Evolutionary conservation across 2,113 vertebrate species (phyloP).

Genomic region (Rhinichthys klamathensis): DNA sequence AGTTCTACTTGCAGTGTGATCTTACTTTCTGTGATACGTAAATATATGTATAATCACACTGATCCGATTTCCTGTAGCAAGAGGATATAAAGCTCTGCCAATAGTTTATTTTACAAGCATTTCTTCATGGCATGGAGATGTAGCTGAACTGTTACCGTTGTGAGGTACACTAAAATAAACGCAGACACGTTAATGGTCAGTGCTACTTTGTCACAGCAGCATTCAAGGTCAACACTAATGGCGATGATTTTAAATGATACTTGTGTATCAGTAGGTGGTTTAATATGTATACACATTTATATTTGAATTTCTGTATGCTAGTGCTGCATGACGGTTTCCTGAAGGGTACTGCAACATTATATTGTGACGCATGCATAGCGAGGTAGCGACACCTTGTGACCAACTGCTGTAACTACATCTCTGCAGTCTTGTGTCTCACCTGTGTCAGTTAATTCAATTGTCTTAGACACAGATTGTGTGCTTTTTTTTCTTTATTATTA

Average conservation of each 20-base stretch:
- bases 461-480: constrained; percentile 29
- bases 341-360: constrained; percentile 56
- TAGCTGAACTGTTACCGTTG: constrained; percentile 44
- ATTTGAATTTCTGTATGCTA: constrained; percentile 50
- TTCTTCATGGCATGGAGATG: background rate
- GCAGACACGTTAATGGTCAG: background rate
- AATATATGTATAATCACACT: background rate
- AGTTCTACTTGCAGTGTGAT: background rate
- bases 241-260: constrained; percentile 41
- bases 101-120: background rate
- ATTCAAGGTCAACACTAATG: constrained; percentile 34
- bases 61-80: background rate
- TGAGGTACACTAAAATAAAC: constrained; percentile 39
- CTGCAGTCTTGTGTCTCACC: constrained; percentile 24
- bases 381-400: constrained; percentile 66
- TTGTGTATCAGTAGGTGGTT: constrained; percentile 55
- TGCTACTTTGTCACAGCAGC: constrained; percentile 34
- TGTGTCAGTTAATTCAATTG: constrained; percentile 59
- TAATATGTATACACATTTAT: constrained; percentile 16
- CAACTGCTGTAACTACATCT: constrained; percentile 59
- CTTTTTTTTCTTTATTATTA: constrained; percentile 43
- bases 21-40: background rate
- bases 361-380: constrained; percentile 16
- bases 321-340: constrained; percentile 64
- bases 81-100: background rate